Evolutionary conservation across 2,888 invertebrate genomes (phyloP), one percentile per base, ranked within the genome.

Genomic region (Pelosia muscerda): DNA sequence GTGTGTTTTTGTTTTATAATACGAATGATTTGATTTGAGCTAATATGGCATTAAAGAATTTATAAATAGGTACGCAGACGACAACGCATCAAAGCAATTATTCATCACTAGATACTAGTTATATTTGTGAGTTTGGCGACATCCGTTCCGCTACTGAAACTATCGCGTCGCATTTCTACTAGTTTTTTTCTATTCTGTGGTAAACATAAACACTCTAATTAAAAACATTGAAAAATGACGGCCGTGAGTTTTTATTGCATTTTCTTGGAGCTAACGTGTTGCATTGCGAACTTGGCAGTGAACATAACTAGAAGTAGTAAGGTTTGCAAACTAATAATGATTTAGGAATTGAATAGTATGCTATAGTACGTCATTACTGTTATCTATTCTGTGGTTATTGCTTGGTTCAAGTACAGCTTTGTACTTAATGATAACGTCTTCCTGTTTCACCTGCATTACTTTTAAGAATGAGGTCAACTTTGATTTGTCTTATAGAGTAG

Each of bases 161-260:
- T n/a, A n/a, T n/a, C n/a, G n/a, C n/a, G n/a, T n/a, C n/a, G n/a
- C n/a, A n/a, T n/a, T n/a, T n/a, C n/a, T n/a, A n/a, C n/a, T n/a
- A n/a, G n/a, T n/a, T n/a, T n/a, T n/a, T n/a, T n/a, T n/a, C n/a
- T n/a, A n/a, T n/a, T n/a, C n/a, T n/a, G n/a, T n/a, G n/a, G n/a
- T n/a, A n/a, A n/a, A 63, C 53, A 62, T 53, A 53, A 62, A 31
- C 49, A 31, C 34, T 61, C 61, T 53, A 55, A 54, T 69, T 61
- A 69, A 26, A n/a, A 28, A 54, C 56, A 15, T 13, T 31, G 22
- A 42, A 60, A 64, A 56, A 63, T 23, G 15, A 22, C 53, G 54
- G 63, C 54, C 54, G 1, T 54, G 63, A 62, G n/a, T 62, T 61
- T 62, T 62, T 62, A 62, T 62, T 28, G 53, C 49, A 53, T 28